A percentile compares a stretch with the other conserved stretches of the same genome.
Evolutionary conservation across 2,113 vertebrate species (phyloP).

Genomic region (Lophura nycthemera): DNA sequence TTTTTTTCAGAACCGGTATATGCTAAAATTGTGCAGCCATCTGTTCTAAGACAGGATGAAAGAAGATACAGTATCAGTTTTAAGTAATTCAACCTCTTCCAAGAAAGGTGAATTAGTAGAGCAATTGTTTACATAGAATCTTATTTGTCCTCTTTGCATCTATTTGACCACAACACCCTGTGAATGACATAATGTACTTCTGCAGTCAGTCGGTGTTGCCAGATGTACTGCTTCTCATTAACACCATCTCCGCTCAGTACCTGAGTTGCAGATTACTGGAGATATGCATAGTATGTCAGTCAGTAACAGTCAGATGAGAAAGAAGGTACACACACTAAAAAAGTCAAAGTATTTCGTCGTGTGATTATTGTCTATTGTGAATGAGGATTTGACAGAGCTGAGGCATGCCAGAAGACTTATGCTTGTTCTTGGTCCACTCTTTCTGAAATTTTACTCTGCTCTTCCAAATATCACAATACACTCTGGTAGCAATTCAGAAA

Average conservation of each 20-base stretch:
- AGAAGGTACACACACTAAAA: neutral
- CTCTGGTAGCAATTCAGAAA: neutral
- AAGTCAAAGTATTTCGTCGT: accelerated
- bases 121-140: neutral
- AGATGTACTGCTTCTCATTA: neutral
- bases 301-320: neutral
- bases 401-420: neutral
- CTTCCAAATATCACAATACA: neutral
- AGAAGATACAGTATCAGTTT: neutral
- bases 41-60: neutral
- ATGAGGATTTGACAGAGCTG: neutral
- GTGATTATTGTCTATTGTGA: neutral
- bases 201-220: neutral
- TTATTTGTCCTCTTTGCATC: neutral
- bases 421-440: neutral
- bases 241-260: neutral
- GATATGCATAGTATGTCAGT: accelerated
- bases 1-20: neutral
- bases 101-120: neutral
- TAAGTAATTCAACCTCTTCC: neutral
- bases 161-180: neutral
- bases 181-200: neutral
- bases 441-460: neutral
- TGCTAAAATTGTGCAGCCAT: neutral
- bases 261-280: neutral